A percentile compares a stretch with the other conserved stretches of the same genome.
These are phyloP conservation scores for Tolypeutes matacus DNA, from an alignment of 2,797 vertebrate genomes.

Conservation along the genomic window DNA sequence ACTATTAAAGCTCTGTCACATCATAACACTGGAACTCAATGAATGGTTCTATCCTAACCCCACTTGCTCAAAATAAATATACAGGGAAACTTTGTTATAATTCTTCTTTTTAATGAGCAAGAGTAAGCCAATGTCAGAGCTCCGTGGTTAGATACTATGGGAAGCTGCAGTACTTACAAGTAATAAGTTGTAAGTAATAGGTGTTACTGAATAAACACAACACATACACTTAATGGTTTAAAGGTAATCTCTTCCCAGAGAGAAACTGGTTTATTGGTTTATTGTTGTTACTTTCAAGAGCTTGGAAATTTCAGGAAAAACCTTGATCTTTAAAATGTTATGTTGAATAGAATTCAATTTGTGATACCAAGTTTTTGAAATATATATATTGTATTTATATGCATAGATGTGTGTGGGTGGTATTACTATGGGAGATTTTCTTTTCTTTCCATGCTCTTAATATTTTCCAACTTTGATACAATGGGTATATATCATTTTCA, in stretches of 20 bases:
- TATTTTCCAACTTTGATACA: constrained; percentile 51
- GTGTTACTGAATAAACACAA: constrained; percentile 12
- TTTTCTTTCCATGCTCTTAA: not conserved
- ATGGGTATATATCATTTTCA: constrained; percentile 47
- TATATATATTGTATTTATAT: not conserved
- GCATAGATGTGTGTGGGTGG: not conserved
- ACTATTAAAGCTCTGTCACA: constrained; percentile 55
- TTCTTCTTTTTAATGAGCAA: constrained; percentile 35
- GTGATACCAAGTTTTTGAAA: constrained; percentile 43
- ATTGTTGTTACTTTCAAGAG: constrained; percentile 24
- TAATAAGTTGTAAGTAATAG: constrained; percentile 54
- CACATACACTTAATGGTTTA: not conserved
- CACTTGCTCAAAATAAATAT: constrained; percentile 59
- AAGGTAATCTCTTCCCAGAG: not conserved
- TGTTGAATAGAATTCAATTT: constrained; percentile 44
- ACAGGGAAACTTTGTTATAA: constrained; percentile 31
- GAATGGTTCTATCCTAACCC: constrained; percentile 20
- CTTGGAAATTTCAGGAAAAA: constrained; percentile 51
- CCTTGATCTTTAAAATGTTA: constrained; percentile 45
- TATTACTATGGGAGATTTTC: constrained; percentile 37
- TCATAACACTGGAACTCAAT: not conserved
- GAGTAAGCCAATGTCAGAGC: constrained; percentile 21
- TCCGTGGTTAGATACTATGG: not conserved
- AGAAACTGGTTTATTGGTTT: not conserved
- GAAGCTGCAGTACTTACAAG: constrained; percentile 40